Evolutionary conservation across 2,888 invertebrate genomes (phyloP).

Genomic region (Pelosia muscerda): DNA sequence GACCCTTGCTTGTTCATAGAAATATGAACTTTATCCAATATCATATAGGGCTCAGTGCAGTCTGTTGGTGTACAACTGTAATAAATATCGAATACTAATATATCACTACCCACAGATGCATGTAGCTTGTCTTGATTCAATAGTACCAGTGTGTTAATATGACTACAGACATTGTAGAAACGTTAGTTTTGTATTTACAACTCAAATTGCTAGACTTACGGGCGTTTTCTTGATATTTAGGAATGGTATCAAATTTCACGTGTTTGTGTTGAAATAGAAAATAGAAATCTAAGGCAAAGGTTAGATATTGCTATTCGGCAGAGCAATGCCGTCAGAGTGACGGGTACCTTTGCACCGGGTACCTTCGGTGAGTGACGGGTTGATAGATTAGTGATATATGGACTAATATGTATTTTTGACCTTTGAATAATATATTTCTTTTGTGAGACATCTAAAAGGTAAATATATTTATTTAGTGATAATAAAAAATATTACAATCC

Average conservation of each 20-base stretch:
- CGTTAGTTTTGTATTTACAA: constrained; percentile 24
- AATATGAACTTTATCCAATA: background rate
- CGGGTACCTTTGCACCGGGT: too few relatives aligned
- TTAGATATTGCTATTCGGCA: too few relatives aligned
- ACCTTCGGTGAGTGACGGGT: too few relatives aligned
- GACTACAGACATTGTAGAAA: constrained; percentile 40
- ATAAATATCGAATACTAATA: constrained; percentile 45
- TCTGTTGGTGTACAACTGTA: constrained; percentile 7
- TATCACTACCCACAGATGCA: constrained; percentile 38
- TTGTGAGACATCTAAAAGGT: too few relatives aligned
- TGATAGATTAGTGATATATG: too few relatives aligned
- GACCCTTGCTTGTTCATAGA: constrained; percentile 15
- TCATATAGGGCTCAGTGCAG: constrained; percentile 13
- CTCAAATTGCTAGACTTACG: background rate
- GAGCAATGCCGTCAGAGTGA: too few relatives aligned
- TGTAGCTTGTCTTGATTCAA: constrained; percentile 45
- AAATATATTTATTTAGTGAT: too few relatives aligned
- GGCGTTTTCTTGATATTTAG: background rate
- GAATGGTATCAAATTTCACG: constrained; percentile 1
- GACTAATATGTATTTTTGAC: too few relatives aligned
- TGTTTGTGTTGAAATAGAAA: background rate
- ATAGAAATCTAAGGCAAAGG: background rate
- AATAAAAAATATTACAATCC: too few relatives aligned
- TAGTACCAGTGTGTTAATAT: constrained; percentile 41
- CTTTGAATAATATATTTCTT: too few relatives aligned